A percentile compares a stretch with the other conserved stretches of the same genome.
Conservation (phyloP, 1,140 invertebrate genomes). For the Tetraneura akinire region DNA sequence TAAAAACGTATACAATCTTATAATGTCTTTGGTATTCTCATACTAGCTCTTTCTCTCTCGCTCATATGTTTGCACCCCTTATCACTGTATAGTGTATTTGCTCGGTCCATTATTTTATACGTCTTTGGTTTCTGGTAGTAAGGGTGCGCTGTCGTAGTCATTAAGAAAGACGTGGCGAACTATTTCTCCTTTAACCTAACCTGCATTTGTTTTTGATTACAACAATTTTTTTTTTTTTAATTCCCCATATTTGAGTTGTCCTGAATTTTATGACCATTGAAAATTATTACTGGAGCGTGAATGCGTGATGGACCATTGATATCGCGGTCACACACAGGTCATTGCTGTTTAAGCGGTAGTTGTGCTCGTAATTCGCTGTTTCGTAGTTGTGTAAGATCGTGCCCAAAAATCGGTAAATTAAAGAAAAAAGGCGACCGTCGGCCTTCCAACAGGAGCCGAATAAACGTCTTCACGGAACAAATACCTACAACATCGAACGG, state of each 20-base stretch:
- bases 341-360: conserved; percentile 9
- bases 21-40: too few relatives aligned
- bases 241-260: not conserved
- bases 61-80: too few relatives aligned
- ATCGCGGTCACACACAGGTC: conserved; percentile 36
- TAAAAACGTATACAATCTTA: too few relatives aligned
- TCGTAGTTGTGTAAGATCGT: conserved; percentile 24
- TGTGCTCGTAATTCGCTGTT: not conserved
- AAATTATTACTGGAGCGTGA: too few relatives aligned
- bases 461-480: conserved; percentile 49
- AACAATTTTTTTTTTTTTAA: too few relatives aligned
- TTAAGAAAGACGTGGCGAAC: conserved; percentile 43
- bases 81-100: too few relatives aligned
- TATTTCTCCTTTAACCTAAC: conserved; percentile 41
- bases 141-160: conserved; percentile 35
- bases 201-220: conserved; percentile 37
- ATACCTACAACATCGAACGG: conserved; percentile 30
- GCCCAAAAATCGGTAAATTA: conserved; percentile 46
- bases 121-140: too few relatives aligned
- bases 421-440: conserved; percentile 50
- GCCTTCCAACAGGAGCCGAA: conserved; percentile 49
- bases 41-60: too few relatives aligned
- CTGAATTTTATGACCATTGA: too few relatives aligned
- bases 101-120: too few relatives aligned
- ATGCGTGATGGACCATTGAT: conserved; percentile 28